phyloP scores from a whole-genome alignment of 1,140 invertebrate species.

The Orussus abietinus region DNA sequence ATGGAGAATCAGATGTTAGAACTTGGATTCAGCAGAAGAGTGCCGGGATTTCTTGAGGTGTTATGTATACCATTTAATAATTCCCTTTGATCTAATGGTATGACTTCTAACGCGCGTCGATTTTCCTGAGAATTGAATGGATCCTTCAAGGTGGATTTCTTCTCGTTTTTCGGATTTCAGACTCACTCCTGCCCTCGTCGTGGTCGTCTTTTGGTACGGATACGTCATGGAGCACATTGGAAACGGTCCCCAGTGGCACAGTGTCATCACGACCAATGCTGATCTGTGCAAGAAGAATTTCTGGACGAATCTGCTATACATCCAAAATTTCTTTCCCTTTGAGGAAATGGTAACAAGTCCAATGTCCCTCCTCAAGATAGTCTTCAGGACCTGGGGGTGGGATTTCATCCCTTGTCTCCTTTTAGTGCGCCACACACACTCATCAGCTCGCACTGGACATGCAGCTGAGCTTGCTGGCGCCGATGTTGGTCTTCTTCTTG shows the following conservation, averaged over 20 bases:
- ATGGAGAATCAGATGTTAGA: too few species aligned
- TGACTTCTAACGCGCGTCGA: too few species aligned
- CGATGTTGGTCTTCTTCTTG: slow-evolving; percentile 66
- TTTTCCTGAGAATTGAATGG: too few species aligned
- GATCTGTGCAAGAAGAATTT: slow-evolving; percentile 64
- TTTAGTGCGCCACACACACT: slow-evolving; percentile 66
- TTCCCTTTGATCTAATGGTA: too few species aligned
- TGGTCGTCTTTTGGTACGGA: slow-evolving; percentile 65
- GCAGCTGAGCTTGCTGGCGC: slow-evolving; percentile 72
- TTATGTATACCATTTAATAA: too few species aligned
- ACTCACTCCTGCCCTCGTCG: slow-evolving; percentile 63
- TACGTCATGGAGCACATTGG: slow-evolving; percentile 66
- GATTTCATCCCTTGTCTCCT: too few species aligned
- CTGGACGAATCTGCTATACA: slow-evolving; percentile 68
- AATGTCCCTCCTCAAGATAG: slow-evolving; percentile 9
- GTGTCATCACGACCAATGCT: slow-evolving; percentile 58
- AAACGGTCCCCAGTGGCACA: slow-evolving; percentile 67
- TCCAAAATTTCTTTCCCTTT: slow-evolving; percentile 69
- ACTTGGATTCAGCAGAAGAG: too few species aligned
- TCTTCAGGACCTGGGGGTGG: too few species aligned
- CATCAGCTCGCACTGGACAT: slow-evolving; percentile 77
- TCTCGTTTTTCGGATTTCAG: slow-evolving; percentile 37
- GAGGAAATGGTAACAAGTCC: slow-evolving; percentile 63
- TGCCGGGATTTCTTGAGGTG: too few species aligned
- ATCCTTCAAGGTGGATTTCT: too few species aligned